Percentiles rank a stretch among this genome's conserved stretches.
These are phyloP conservation scores for Okamejei kenojei DNA, from an alignment of 2,797 vertebrate genomes.

Conservation along the genomic window DNA sequence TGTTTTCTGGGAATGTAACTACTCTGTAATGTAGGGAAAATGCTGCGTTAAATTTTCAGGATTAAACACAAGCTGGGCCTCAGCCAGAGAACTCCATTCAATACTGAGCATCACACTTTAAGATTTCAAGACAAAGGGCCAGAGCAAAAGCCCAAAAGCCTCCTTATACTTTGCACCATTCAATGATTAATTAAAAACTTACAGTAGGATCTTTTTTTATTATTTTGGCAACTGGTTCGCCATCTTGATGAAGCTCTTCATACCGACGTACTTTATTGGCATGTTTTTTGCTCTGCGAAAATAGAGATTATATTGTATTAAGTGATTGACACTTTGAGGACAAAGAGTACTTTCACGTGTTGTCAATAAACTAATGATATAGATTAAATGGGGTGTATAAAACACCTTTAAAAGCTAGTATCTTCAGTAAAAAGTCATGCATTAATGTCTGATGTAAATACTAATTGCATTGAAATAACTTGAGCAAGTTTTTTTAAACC, in stretches of 20 bases:
- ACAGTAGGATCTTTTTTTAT: conserved; percentile 51
- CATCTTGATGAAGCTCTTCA: conserved; percentile 70
- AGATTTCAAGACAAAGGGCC: background rate
- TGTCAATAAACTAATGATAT: background rate
- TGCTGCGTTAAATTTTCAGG: background rate
- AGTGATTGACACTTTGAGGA: background rate
- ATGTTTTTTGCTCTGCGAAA: conserved; percentile 86
- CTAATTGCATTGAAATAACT: background rate
- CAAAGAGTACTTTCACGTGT: background rate
- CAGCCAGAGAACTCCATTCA: background rate
- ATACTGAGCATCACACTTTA: background rate
- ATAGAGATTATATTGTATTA: background rate
- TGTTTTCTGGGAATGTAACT: no score
- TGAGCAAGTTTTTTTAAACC: background rate
- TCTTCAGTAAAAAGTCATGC: background rate
- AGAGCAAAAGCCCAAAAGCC: background rate
- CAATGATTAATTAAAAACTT: background rate
- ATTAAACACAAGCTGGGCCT: background rate
- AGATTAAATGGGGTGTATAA: background rate
- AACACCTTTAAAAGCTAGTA: background rate
- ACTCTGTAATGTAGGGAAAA: no score
- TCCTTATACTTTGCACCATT: background rate
- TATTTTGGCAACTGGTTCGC: conserved; percentile 59
- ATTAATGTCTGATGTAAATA: no score
- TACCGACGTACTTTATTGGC: conserved; percentile 90